These are phyloP conservation scores for Belonocnema kinseyi DNA, from an alignment of 1,140 invertebrate genomes.

Conservation along the genomic window DNA sequence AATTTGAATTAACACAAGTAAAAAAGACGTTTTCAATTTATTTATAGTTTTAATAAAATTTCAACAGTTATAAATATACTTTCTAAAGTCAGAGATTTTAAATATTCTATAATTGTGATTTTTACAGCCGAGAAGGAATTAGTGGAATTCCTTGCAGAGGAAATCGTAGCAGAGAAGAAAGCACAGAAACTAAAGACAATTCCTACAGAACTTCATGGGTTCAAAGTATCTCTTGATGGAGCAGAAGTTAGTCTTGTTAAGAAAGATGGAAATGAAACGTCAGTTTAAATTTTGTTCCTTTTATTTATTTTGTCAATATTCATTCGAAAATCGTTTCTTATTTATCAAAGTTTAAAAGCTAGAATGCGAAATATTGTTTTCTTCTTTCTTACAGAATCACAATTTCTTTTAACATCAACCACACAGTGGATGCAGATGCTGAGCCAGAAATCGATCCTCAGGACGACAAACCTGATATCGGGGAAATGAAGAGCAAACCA, in stretches of 20 bases:
- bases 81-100: conserved; percentile 18
- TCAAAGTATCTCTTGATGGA: conserved; percentile 84
- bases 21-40: too few species aligned
- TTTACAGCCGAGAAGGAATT: conserved; percentile 88
- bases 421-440: conserved; percentile 88
- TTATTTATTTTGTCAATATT: neutral
- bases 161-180: conserved; percentile 91
- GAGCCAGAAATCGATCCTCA: conserved; percentile 80
- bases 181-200: conserved; percentile 84
- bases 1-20: too few species aligned
- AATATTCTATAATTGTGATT: conserved; percentile 38
- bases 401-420: conserved; percentile 91
- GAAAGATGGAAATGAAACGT: conserved; percentile 83
- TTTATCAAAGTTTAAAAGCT: neutral
- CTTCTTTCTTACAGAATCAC: conserved; percentile 78
- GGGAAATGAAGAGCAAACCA: conserved; percentile 91
- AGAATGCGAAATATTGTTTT: conserved; percentile 14
- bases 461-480: conserved; percentile 82
- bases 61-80: neutral
- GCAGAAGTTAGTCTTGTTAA: conserved; percentile 86
- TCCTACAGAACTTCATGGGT: conserved; percentile 86
- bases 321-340: neutral
- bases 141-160: conserved; percentile 90
- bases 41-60: conserved; percentile 28
- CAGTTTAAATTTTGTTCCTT: conserved; percentile 61